Evolutionary conservation across 2,113 vertebrate species (phyloP).

Genomic region (Urocynchramus pylzowi): DNA sequence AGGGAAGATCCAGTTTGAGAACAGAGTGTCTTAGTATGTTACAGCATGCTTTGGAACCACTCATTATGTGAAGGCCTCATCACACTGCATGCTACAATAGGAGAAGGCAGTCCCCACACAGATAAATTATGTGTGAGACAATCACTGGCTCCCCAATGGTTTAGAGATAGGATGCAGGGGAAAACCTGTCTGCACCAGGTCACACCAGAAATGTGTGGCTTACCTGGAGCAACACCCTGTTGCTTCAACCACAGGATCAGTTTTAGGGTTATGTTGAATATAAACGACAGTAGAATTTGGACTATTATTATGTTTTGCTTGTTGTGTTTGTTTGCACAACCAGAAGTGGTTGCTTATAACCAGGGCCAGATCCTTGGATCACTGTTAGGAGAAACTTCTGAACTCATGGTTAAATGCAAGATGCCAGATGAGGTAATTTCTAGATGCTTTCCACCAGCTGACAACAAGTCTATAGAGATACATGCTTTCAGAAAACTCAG

Average conservation of each 20-base stretch:
- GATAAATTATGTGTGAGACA: background rate
- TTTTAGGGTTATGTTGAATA: background rate
- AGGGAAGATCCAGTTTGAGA: background rate
- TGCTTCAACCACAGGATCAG: background rate
- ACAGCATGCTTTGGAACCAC: background rate
- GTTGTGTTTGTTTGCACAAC: background rate
- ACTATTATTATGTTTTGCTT: background rate
- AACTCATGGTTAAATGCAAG: background rate
- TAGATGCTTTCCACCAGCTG: background rate
- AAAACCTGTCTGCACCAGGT: background rate
- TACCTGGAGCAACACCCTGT: accelerated
- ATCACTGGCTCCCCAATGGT: accelerated
- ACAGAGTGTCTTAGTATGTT: background rate
- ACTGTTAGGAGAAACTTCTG: background rate
- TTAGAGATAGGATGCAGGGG: background rate
- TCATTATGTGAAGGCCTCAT: background rate
- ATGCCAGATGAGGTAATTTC: background rate
- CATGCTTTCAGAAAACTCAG: conserved; percentile 1
- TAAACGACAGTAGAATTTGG: background rate
- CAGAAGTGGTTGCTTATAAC: background rate
- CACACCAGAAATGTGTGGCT: background rate
- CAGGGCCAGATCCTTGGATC: background rate
- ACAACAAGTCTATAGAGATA: background rate
- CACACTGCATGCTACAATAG: background rate
- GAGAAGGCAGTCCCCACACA: background rate